A percentile compares a stretch with the other conserved stretches of the same genome.
Evolutionary conservation across 1,140 invertebrate genomes (phyloP).

Genomic region (Zaprionus lachaisei): DNA sequence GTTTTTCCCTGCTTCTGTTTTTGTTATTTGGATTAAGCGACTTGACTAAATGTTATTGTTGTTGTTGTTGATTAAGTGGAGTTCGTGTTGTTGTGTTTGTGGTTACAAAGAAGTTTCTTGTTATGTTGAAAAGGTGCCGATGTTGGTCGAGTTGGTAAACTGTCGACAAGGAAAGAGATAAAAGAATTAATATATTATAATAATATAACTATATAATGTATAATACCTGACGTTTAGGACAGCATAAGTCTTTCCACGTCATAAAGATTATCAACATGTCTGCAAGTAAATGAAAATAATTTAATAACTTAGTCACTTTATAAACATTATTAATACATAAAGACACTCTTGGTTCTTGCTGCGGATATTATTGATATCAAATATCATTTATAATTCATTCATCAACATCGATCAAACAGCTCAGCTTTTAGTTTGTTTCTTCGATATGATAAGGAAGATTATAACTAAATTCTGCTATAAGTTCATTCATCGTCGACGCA

Average conservation of each 20-base stretch:
- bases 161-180: conserved; percentile 22
- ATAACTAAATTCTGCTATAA: too few species aligned
- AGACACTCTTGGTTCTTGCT: too few species aligned
- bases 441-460: too few species aligned
- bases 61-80: conserved; percentile 55
- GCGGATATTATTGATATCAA: too few species aligned
- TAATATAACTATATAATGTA: too few species aligned
- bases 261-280: conserved; percentile 83
- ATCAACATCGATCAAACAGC: too few species aligned
- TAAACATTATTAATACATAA: neutral
- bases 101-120: conserved; percentile 74
- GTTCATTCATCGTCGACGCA: neutral
- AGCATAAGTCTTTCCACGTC: conserved; percentile 79
- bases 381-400: too few species aligned
- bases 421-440: too few species aligned
- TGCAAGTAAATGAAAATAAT: conserved; percentile 38
- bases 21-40: conserved; percentile 27
- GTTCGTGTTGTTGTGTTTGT: conserved; percentile 63
- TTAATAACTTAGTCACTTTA: neutral
- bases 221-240: conserved; percentile 80
- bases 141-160: conserved; percentile 71
- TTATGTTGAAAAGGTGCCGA: conserved; percentile 77
- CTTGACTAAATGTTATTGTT: conserved; percentile 31
- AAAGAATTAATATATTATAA: neutral
- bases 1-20: conserved; percentile 14